Conservation (phyloP, 2,888 invertebrate genomes). For the Trachelus iudaicus region DNA sequence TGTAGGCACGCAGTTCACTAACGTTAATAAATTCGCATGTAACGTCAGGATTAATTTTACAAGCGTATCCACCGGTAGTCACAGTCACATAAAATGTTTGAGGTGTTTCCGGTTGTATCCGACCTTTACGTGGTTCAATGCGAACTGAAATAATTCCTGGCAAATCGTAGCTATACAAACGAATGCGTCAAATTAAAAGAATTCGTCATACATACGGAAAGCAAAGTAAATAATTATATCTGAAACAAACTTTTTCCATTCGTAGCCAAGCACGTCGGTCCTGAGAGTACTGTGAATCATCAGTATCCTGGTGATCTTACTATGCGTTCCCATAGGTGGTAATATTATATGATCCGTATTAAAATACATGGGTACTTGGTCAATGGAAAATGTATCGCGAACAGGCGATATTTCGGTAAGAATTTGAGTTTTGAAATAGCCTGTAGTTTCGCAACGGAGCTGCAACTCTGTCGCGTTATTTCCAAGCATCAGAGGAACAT, state of each 20-base stretch:
- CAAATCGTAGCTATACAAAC: conserved; percentile 48
- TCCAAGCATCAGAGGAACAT: conserved; percentile 25
- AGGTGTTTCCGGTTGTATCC: conserved; percentile 58
- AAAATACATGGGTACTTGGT: conserved; percentile 48
- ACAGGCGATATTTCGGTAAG: conserved; percentile 10
- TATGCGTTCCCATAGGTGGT: conserved; percentile 55
- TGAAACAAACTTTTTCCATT: conserved; percentile 57
- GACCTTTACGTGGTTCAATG: conserved; percentile 52
- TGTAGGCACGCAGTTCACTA: conserved; percentile 54
- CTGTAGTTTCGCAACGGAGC: conserved; percentile 32
- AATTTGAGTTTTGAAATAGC: conserved; percentile 13
- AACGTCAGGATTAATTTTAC: conserved; percentile 50
- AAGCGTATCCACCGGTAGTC: conserved; percentile 52
- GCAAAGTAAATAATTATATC: conserved; percentile 1
- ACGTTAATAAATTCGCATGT: conserved; percentile 62
- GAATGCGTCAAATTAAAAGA: neutral
- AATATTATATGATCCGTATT: conserved; percentile 58
- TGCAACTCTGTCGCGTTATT: conserved; percentile 24
- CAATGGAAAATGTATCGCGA: conserved; percentile 22
- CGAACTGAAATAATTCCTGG: conserved; percentile 47
- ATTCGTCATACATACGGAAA: neutral
- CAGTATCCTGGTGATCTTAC: conserved; percentile 53
- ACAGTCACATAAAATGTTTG: conserved; percentile 58
- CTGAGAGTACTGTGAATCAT: conserved; percentile 61
- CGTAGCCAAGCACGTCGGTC: conserved; percentile 56